Conservation (phyloP, 2,888 invertebrate genomes). For the Dolichopus griseipennis region DNA sequence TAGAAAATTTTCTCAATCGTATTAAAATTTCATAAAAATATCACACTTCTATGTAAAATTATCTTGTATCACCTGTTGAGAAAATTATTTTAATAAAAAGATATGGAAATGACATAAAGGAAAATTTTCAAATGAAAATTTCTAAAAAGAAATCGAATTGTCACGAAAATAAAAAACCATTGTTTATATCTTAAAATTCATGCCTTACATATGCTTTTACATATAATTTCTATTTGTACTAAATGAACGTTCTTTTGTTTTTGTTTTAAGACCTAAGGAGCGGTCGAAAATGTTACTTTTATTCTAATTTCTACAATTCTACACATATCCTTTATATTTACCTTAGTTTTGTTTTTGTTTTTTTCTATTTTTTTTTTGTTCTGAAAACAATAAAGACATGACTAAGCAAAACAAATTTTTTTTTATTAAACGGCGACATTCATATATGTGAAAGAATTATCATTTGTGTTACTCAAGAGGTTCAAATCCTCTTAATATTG, state of each 20-base stretch:
- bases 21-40: too few relatives aligned
- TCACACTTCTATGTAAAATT: too few relatives aligned
- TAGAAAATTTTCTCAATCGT: too few relatives aligned
- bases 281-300: not conserved
- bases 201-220: too few relatives aligned
- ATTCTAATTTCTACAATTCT: not conserved
- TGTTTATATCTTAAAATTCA: too few relatives aligned
- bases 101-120: too few relatives aligned
- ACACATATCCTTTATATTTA: not conserved
- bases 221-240: too few relatives aligned
- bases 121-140: too few relatives aligned
- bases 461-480: slow-evolving; percentile 11
- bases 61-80: too few relatives aligned
- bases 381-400: slow-evolving; percentile 10
- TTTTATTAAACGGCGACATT: not conserved
- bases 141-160: too few relatives aligned
- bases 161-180: too few relatives aligned
- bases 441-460: not conserved
- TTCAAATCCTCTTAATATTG: slow-evolving; percentile 8
- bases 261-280: not conserved
- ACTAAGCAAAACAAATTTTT: not conserved
- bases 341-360: not conserved
- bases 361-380: not conserved
- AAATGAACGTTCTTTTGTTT: not conserved
- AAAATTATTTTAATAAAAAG: too few relatives aligned